Conservation (phyloP, 2,797 vertebrate species). For the Peromyscus nudipes region DNA sequence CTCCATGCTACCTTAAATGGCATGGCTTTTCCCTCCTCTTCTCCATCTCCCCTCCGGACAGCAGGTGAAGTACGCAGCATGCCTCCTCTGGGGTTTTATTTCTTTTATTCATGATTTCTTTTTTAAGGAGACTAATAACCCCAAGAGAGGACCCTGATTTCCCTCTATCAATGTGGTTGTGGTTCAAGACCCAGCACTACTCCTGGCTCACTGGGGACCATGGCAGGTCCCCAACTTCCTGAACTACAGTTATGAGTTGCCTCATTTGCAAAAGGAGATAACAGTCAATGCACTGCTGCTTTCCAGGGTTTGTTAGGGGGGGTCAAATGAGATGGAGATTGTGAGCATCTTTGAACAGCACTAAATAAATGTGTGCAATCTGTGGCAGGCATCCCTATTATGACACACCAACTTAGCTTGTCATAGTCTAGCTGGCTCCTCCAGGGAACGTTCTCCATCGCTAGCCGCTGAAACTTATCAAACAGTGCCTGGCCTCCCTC, state of each 20-base stretch:
- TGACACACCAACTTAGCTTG: neutral
- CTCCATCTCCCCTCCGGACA: no score
- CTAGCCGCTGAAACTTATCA: neutral
- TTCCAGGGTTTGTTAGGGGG: neutral
- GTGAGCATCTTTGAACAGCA: neutral
- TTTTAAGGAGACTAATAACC: neutral
- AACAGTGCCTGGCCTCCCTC: neutral
- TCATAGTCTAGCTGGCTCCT: neutral
- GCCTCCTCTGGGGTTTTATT: neutral
- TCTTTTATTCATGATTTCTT: neutral
- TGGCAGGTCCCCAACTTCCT: neutral
- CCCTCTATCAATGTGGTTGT: neutral
- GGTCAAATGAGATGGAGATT: neutral
- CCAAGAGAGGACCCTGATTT: neutral
- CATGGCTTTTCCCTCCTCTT: neutral
- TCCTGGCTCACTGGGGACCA: neutral
- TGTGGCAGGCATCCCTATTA: neutral
- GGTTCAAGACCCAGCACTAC: neutral
- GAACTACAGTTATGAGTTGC: neutral
- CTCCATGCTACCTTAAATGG: neutral
- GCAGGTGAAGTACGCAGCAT: neutral
- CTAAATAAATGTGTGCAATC: neutral
- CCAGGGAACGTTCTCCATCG: neutral
- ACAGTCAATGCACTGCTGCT: neutral
- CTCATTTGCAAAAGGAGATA: slow-evolving; percentile 22